A percentile compares a stretch with the other conserved stretches of the same genome.
Conservation (phyloP, 53 echinoderm and acorn worm genomes). For the Temnopleurus reevesii region DNA sequence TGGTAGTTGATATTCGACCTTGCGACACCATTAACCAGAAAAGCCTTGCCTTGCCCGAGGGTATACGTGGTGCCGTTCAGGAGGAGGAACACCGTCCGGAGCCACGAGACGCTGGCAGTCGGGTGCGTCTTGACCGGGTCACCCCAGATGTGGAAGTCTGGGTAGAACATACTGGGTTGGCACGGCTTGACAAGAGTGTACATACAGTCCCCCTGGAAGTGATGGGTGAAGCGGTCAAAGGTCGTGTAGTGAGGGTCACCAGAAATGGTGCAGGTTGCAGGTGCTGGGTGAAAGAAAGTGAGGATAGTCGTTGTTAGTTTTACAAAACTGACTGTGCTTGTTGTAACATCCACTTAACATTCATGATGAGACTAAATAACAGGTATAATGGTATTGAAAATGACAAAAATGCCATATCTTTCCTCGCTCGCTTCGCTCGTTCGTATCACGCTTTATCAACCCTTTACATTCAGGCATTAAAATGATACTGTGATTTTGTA, state of each 20-base stretch:
- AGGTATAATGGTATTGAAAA: too few species aligned
- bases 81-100: background rate
- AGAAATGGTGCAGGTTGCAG: slow-evolving; percentile 19
- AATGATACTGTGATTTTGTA: too few species aligned
- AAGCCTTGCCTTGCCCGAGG: background rate
- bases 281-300: slow-evolving; percentile 25
- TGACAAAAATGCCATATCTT: too few species aligned
- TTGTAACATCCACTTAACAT: too few species aligned
- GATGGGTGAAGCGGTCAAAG: slow-evolving; percentile 31
- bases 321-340: too few species aligned
- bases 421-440: too few species aligned
- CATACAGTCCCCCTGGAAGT: slow-evolving; percentile 50
- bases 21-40: background rate
- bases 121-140: slow-evolving; percentile 20
- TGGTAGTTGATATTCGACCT: background rate
- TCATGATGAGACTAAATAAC: too few species aligned
- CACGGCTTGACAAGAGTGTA: slow-evolving; percentile 50
- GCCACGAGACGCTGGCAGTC: slow-evolving; percentile 8
- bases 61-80: slow-evolving; percentile 28
- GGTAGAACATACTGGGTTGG: background rate
- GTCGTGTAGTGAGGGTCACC: slow-evolving; percentile 62
- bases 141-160: slow-evolving; percentile 32
- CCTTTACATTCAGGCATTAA: too few species aligned
- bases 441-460: too few species aligned
- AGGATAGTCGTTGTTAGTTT: background rate